These are phyloP conservation scores for Parnassius mnemosyne DNA, from an alignment of 2,888 invertebrate species.

Conservation along the genomic window DNA sequence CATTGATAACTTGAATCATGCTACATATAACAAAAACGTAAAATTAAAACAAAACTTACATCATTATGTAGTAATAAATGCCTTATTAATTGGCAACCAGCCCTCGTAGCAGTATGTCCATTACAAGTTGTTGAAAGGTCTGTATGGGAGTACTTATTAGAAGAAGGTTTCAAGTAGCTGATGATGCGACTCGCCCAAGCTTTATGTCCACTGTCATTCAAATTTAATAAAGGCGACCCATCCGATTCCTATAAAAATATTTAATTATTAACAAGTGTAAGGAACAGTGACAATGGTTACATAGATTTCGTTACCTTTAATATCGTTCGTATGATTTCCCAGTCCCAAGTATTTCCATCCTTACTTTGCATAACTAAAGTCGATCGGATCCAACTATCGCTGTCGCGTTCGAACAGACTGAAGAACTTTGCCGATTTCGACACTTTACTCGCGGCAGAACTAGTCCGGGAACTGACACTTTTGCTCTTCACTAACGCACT, in stretches of 20 bases:
- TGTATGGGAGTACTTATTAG: slow-evolving; percentile 91
- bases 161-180: slow-evolving; percentile 92
- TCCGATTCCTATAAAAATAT: slow-evolving; percentile 54
- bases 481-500: slow-evolving; percentile 72
- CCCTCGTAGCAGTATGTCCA: slow-evolving; percentile 83
- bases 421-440: slow-evolving; percentile 71
- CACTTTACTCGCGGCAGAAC: slow-evolving; percentile 65
- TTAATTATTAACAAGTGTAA: slow-evolving; percentile 2
- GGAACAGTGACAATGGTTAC: not conserved
- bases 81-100: slow-evolving; percentile 87
- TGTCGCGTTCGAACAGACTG: slow-evolving; percentile 81
- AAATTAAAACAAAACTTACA: slow-evolving; percentile 55
- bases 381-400: slow-evolving; percentile 87
- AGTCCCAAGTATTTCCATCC: slow-evolving; percentile 93
- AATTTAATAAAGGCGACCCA: slow-evolving; percentile 51
- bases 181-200: slow-evolving; percentile 85
- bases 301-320: slow-evolving; percentile 80
- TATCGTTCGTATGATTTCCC: slow-evolving; percentile 93
- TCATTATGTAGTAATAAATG: slow-evolving; percentile 85
- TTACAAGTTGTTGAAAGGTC: slow-evolving; percentile 82
- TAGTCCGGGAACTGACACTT: slow-evolving; percentile 70
- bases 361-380: slow-evolving; percentile 90
- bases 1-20: not conserved
- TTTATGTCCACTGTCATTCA: slow-evolving; percentile 68
- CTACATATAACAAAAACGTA: not conserved